Conservation (phyloP, 2,888 invertebrate genomes). For the Rotaria socialis region DNA sequence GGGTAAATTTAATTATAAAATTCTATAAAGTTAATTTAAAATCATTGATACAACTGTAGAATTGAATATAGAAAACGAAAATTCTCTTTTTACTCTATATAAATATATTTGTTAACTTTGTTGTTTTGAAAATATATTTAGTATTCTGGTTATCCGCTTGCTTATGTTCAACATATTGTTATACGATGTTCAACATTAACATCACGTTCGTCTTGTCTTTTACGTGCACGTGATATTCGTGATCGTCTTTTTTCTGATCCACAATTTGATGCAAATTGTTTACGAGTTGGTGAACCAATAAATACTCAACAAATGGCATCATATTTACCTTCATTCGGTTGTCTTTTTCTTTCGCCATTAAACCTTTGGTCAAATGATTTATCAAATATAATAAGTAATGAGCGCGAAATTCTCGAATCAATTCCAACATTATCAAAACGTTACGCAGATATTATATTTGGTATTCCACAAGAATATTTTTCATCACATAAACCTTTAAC, state of each 20-base stretch:
- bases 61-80: no score
- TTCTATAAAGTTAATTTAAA: background rate
- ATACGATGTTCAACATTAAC: constrained; percentile 67
- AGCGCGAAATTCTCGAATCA: constrained; percentile 28
- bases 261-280: constrained; percentile 73
- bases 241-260: constrained; percentile 66
- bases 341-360: constrained; percentile 82
- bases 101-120: background rate
- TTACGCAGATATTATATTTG: background rate
- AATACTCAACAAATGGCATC: constrained; percentile 48
- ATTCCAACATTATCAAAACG: background rate
- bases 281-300: constrained; percentile 69
- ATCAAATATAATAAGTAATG: constrained; percentile 27
- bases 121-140: constrained; percentile 48
- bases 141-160: constrained; percentile 62
- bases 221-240: constrained; percentile 79
- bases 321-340: constrained; percentile 79
- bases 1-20: background rate
- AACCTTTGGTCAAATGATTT: constrained; percentile 82
- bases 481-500: constrained; percentile 2
- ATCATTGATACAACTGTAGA: no score
- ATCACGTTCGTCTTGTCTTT: constrained; percentile 83
- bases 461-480: constrained; percentile 23
- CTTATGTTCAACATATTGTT: constrained; percentile 62
- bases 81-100: background rate